phyloP scores from a whole-genome alignment of 2,888 invertebrate species.

The Pheosia tremula region DNA sequence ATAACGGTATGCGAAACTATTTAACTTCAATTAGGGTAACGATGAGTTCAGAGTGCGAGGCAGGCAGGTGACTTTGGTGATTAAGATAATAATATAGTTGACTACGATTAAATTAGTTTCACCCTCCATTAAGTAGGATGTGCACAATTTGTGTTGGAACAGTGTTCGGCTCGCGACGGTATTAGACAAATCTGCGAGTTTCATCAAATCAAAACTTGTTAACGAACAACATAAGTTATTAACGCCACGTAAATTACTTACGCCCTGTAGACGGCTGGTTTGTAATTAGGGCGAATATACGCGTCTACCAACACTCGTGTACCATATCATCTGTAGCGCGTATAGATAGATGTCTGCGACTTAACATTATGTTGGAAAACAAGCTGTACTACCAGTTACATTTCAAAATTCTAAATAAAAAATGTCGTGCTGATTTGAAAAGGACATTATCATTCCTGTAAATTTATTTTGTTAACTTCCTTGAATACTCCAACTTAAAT shows the following conservation, averaged over 20 bases:
- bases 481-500: no score
- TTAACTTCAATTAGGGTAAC: neutral
- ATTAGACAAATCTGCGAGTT: conserved; percentile 40
- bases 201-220: conserved; percentile 50
- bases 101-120: conserved; percentile 22
- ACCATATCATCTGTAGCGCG: neutral
- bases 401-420: no score
- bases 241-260: conserved; percentile 25
- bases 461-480: no score
- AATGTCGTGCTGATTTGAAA: no score
- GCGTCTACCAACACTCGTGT: neutral
- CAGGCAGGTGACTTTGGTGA: neutral
- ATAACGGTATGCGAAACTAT: no score
- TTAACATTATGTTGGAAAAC: neutral
- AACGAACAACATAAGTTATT: conserved; percentile 49
- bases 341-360: neutral
- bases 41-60: neutral
- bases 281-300: conserved; percentile 33
- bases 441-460: no score
- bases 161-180: conserved; percentile 20
- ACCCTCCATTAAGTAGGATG: conserved; percentile 27
- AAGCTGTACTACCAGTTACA: no score
- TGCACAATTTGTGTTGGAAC: conserved; percentile 26
- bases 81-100: conserved; percentile 9
- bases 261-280: conserved; percentile 25